Evolutionary conservation across 2,888 invertebrate genomes (phyloP), one percentile per base, ranked within the genome.

Genomic region (Thecophora atra): DNA sequence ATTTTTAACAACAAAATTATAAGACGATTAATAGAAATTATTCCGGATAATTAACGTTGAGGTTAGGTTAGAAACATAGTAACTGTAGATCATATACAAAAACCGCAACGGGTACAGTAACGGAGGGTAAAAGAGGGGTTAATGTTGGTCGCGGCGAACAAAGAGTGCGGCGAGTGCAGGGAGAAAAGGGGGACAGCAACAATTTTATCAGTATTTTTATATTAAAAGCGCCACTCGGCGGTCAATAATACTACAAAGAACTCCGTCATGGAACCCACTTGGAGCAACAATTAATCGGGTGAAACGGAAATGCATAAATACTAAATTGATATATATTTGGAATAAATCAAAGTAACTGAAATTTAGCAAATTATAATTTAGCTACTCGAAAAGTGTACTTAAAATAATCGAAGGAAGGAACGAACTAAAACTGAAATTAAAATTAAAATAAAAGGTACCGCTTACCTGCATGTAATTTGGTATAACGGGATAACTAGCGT

Each of bases 401-500:
- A 75, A 75, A 74, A 62, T 26, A 15, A 60, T 19, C 11, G 11
- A 37, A 65, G 62, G 65, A 17, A 67, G 71, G 70, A 74, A 73
- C 19, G 62, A 19, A n/a, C 51, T 56, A 70, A 72, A 71, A n/a
- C 26, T 65, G 73, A 62, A 64, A 68, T 44, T 21, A 73, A 76
- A 47, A 51, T 47, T 70, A 69, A 72, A 17, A 69, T 60, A 76
- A 58, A 74, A 76, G 76, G 72, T 74, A 74, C 76, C 74, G 77
- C 87, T 87, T 87, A 87, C 87, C 87, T 87, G 87, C 81, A 87
- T 83, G 83, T 86, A 87, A 84, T 86, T 84, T 85, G 87, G 84
- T 85, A 86, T 84, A 80, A 87, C 87, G 82, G 87, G 87, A 86
- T 85, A 87, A 85, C 84, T 85, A 84, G 87, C 85, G 82, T 87